A percentile compares a stretch with the other conserved stretches of the same genome.
phyloP scores from a whole-genome alignment of 2,113 vertebrate genomes.

The Channa argus region DNA sequence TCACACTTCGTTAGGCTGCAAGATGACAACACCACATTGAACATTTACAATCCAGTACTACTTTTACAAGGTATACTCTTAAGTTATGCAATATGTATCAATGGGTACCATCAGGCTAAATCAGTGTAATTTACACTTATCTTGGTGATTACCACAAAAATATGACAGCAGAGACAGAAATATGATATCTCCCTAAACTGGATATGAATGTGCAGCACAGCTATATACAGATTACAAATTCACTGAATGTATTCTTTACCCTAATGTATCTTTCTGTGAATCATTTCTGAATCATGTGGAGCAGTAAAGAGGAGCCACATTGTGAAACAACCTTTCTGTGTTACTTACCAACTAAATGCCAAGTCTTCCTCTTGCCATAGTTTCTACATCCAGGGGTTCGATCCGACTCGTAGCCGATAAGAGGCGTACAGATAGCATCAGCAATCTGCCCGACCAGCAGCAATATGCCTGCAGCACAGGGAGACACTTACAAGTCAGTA shows the following conservation, averaged over 20 bases:
- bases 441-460: slow-evolving; percentile 89
- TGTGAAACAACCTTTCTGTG: not conserved
- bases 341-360: slow-evolving; percentile 91
- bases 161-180: too few relatives aligned
- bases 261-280: not conserved
- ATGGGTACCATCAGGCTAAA: too few relatives aligned
- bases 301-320: not conserved
- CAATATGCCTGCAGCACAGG: slow-evolving; percentile 77
- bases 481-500: not conserved
- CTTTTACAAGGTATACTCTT: not conserved
- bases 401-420: slow-evolving; percentile 91
- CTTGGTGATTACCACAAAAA: too few relatives aligned
- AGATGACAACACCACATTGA: too few relatives aligned
- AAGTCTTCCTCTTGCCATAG: slow-evolving; percentile 91
- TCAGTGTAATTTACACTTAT: too few relatives aligned
- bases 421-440: slow-evolving; percentile 90
- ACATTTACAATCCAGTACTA: not conserved
- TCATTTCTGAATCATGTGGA: slow-evolving; percentile 2
- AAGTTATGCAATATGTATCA: not conserved
- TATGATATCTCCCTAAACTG: not conserved
- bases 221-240: not conserved
- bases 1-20: not conserved
- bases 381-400: slow-evolving; percentile 79
- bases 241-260: not conserved
- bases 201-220: not conserved